Evolutionary conservation across 2,797 vertebrate species (phyloP).

Genomic region (Pelodytes ibericus): DNA sequence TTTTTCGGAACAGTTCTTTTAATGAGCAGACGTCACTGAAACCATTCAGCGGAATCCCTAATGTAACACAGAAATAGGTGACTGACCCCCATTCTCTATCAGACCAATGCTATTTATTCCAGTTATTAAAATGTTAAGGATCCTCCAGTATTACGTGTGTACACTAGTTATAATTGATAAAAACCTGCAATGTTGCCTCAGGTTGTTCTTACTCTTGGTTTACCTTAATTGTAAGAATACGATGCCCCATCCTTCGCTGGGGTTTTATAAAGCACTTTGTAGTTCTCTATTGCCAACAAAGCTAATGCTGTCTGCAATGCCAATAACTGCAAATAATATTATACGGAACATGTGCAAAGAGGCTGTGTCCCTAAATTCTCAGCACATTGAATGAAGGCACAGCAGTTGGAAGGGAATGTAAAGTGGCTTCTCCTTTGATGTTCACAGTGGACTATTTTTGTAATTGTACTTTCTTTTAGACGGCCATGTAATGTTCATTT

Average conservation of each 20-base stretch:
- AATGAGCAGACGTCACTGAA: too few relatives aligned
- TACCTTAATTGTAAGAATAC: slow-evolving; percentile 67
- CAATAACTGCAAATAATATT: slow-evolving; percentile 74
- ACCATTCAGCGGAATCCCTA: background rate
- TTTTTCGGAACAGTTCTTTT: too few relatives aligned
- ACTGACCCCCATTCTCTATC: too few relatives aligned
- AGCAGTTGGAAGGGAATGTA: slow-evolving; percentile 63
- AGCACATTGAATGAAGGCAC: slow-evolving; percentile 67
- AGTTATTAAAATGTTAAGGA: background rate
- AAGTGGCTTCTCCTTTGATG: slow-evolving; percentile 66
- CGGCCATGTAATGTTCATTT: slow-evolving; percentile 75
- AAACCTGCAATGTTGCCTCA: slow-evolving; percentile 44
- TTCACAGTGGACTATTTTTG: slow-evolving; percentile 67
- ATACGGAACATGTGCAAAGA: slow-evolving; percentile 63
- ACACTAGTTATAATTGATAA: background rate
- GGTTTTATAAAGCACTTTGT: slow-evolving; percentile 91
- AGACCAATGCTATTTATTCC: background rate
- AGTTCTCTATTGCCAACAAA: slow-evolving; percentile 89
- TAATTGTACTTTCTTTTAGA: slow-evolving; percentile 69
- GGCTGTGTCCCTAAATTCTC: slow-evolving; percentile 63
- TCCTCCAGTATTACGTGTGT: background rate
- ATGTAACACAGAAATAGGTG: background rate
- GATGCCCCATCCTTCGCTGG: slow-evolving; percentile 75
- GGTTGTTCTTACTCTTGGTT: slow-evolving; percentile 42
- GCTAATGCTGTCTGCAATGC: slow-evolving; percentile 80